Evolutionary conservation across 2,888 invertebrate species (phyloP), one percentile per base, ranked within the genome.

Genomic region (Heliconius ethilla): DNA sequence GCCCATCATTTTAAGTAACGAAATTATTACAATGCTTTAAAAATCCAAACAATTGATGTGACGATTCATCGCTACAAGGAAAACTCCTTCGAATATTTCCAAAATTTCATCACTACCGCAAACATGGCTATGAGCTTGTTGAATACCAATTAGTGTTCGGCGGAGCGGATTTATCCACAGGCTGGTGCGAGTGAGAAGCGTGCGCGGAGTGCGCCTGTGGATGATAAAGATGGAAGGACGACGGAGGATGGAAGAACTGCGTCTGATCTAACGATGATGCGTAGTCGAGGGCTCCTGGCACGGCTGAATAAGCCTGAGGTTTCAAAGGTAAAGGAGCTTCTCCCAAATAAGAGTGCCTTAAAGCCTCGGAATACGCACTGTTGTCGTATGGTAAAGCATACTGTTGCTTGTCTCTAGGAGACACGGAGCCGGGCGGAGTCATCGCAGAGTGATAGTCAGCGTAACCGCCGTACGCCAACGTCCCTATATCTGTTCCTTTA

Each of bases 341-440:
- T 81, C 95, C 90, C 85, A 96, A 88, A 88, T 95, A 94, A 37
- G 93, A 91, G 83, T 93, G 93, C 80, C 96, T 92, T 86, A 96
- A 86, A 59, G 96, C 95, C 88, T 96, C 95, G 25, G 96, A 95
- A 91, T 97, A 96, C 83, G 97, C 96, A 85, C 91, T 92, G 80
- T 94, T 94, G 77, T 94, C 89, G 91, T 95, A 90, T 81, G 95
- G 86, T 90, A 95, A 84, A 7, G 94, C 90, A 77, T 94, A 94
- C 84, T 96, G 96, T 84, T 96, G 97, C 88, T 95, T 98, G 87
- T 99, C 99, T 80, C 98, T 95, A 0, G 99, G 99, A 9, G 99
- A 99, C 2, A 99, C 99, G 6, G 99, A 99, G n/a, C 98, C 98
- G 75, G 99, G 99, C 75, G 99, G 99, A 7, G 99, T 99, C 98